phyloP scores from a whole-genome alignment of 2,888 invertebrate genomes.

The Rhopalosiphum nymphaeae region DNA sequence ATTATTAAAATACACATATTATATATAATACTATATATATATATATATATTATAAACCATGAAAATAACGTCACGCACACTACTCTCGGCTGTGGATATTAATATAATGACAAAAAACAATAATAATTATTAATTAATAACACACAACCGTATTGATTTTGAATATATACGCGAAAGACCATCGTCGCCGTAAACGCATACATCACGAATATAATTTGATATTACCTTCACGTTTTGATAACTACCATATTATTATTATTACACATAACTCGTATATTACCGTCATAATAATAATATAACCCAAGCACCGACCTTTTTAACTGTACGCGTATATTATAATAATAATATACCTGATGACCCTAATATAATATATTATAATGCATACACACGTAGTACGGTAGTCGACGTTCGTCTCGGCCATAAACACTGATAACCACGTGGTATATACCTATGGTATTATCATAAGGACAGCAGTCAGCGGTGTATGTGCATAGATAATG shows the following conservation, averaged over 20 bases:
- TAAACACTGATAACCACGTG: not conserved
- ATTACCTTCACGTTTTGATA: not conserved
- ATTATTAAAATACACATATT: not conserved
- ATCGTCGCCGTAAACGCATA: not conserved
- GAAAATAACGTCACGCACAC: not conserved
- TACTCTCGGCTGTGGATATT: not conserved
- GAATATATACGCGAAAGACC: not conserved
- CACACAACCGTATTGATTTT: not conserved
- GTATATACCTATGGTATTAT: not conserved
- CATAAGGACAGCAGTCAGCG: not conserved
- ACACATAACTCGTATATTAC: not conserved
- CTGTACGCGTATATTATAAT: not conserved
- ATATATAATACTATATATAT: not conserved
- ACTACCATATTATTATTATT: not conserved
- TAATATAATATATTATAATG: not conserved
- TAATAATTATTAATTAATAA: slow-evolving; percentile 7
- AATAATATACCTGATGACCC: not conserved
- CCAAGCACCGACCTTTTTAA: not conserved
- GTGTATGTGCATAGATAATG: not conserved
- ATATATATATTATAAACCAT: not conserved
- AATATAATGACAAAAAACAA: not conserved
- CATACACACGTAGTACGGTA: not conserved
- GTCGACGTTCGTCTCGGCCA: not conserved
- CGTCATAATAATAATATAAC: not conserved
- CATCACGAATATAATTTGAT: not conserved